phyloP scores from a whole-genome alignment of 2,113 vertebrate genomes.

The Rhinoptilus africanus region DNA sequence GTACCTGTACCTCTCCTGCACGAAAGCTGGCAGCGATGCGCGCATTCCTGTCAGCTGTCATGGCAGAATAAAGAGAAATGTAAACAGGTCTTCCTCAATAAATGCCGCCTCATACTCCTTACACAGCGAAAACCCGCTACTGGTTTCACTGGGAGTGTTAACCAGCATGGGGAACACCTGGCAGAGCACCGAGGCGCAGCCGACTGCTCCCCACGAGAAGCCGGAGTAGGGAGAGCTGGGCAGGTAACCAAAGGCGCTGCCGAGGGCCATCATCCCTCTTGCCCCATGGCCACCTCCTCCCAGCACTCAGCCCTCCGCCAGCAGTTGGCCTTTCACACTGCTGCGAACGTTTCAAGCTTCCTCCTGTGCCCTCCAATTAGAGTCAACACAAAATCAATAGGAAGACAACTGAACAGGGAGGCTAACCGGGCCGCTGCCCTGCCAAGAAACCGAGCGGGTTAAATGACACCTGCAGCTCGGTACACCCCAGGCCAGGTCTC shows the following conservation, averaged over 20 bases:
- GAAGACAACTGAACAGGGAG: not conserved
- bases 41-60: conserved; percentile 51
- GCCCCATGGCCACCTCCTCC: not conserved
- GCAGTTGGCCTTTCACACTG: not conserved
- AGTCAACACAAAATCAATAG: not conserved
- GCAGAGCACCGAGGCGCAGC: not conserved
- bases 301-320: not conserved
- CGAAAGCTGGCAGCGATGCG: conserved; percentile 72
- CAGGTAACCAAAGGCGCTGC: not conserved
- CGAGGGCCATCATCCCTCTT: not conserved
- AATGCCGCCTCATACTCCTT: not conserved
- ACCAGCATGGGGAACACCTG: not conserved
- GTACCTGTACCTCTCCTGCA: conserved; percentile 72
- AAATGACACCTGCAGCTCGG: not conserved
- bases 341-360: not conserved
- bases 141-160: not conserved
- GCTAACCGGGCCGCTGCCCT: rapidly evolving
- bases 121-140: rapidly evolving
- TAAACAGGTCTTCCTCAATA: conserved; percentile 22
- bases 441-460: not conserved
- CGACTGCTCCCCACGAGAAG: not conserved
- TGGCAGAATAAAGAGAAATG: conserved; percentile 1
- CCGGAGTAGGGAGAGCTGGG: not conserved
- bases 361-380: not conserved
- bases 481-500: not conserved